Base-by-base conservation (phyloP, 2,888 invertebrate genomes). In the Galerucella nymphaeae region DNA sequence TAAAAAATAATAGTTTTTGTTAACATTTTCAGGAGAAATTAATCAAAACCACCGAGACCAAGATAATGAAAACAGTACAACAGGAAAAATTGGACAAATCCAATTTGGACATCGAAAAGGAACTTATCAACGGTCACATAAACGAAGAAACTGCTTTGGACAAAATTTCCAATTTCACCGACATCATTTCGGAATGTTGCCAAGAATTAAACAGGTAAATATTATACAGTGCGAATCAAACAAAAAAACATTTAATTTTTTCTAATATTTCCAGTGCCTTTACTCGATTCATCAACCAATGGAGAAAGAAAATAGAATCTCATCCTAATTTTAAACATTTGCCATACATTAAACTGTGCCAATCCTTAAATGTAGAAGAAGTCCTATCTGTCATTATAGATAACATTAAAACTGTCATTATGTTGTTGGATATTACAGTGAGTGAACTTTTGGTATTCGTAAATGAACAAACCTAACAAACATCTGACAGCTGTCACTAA, bases 161-260 rank as follows among this genome's bases (percentile, higher is more conserved):
- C 2, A 70, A 62, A 20, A 68, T 73, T 18, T 48, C 45, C 23
- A 62, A 48, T n/a, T 23, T 73, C 20, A 59, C 62, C n/a, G n/a
- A 73, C 14, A 18, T 68, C 38, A 70, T 76, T 58, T 13, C 42
- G 1, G 45, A 73, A 14, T 62, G 72, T 41, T 71, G 58, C 45
- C 14, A 42, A 11, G 75, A 76, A 45, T 67, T 76, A 64, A 67
- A 73, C n/a, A 68, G 71, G 76, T 76, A 65, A 72, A 30, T 30
- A 30, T 30, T 30, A 30, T 30, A 3, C 23, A 30, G 4, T 30
- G 5, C 23, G 4, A 30, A 30, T 23, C 3, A 18, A 20, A 55
- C 10, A 16, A 55, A 55, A 55, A 10, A 6, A 55, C 55, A 20
- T 9, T 42, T 20, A 42, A 14, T 5, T 23, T 59, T 23, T 65